Conservation (phyloP, 2,888 invertebrate species). For the Tetragonisca angustula region DNA sequence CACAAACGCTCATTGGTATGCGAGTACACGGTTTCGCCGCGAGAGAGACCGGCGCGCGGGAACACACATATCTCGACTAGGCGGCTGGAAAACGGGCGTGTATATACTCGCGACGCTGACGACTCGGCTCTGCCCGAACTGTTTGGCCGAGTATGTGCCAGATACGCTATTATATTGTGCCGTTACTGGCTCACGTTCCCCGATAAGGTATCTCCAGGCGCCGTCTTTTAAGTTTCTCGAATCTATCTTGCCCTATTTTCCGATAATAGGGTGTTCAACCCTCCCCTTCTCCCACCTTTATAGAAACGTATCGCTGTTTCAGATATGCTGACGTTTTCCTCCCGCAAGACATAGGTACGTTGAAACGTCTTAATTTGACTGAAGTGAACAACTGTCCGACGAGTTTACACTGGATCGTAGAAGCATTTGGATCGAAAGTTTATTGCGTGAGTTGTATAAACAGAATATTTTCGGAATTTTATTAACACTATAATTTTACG, state of each 20-base stretch:
- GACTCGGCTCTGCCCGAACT: slow-evolving; percentile 58
- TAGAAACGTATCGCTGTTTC: slow-evolving; percentile 1
- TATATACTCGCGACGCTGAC: slow-evolving; percentile 50
- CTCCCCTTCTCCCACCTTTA: neutral
- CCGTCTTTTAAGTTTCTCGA: slow-evolving; percentile 51
- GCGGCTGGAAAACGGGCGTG: slow-evolving; percentile 55
- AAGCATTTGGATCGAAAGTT: too few relatives aligned
- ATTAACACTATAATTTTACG: neutral
- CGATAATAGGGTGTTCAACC: slow-evolving; percentile 9
- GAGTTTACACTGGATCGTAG: neutral
- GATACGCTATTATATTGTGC: slow-evolving; percentile 57
- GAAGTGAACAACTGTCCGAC: neutral
- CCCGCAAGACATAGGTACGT: neutral
- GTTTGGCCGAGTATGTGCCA: slow-evolving; percentile 63
- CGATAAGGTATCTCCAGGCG: slow-evolving; percentile 55
- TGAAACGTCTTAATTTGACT: neutral
- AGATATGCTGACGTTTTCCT: neutral
- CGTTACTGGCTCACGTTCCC: slow-evolving; percentile 49
- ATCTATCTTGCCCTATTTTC: slow-evolving; percentile 45
- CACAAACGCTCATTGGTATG: slow-evolving; percentile 72
- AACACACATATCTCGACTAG: slow-evolving; percentile 54
- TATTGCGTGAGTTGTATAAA: too few relatives aligned
- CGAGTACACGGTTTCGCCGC: slow-evolving; percentile 69
- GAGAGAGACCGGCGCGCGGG: slow-evolving; percentile 56
- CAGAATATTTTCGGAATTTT: neutral